These are phyloP conservation scores for Phacellophora camtschatica DNA, from an alignment of 30 jellyfish, hydroid and myxozoan species.

Conservation along the genomic window DNA sequence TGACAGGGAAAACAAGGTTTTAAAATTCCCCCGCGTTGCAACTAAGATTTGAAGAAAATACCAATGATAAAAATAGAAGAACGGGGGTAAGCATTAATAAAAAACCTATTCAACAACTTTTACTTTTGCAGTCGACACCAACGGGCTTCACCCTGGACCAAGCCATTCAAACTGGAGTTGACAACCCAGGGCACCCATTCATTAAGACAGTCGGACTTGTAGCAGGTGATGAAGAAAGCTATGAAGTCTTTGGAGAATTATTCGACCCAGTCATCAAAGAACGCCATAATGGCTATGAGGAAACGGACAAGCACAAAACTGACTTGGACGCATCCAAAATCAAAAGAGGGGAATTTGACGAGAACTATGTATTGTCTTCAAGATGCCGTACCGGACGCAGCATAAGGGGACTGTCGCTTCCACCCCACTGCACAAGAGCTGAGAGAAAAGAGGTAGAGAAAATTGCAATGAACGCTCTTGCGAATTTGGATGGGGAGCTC, in stretches of 20 bases:
- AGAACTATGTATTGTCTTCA: slow-evolving; percentile 72
- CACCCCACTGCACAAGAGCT: slow-evolving; percentile 90
- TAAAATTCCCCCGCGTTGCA: no score
- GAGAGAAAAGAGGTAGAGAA: slow-evolving; percentile 67
- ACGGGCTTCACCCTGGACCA: slow-evolving; percentile 75
- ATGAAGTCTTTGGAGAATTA: slow-evolving; percentile 68
- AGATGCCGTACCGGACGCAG: slow-evolving; percentile 86
- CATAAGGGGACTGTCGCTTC: slow-evolving; percentile 68
- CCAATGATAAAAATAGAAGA: no score
- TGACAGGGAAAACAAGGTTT: no score
- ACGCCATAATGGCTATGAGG: slow-evolving; percentile 77
- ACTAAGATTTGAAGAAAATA: no score
- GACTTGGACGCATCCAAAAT: slow-evolving; percentile 69
- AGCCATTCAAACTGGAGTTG: slow-evolving; percentile 89
- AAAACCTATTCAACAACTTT: no score
- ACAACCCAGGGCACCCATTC: slow-evolving; percentile 94
- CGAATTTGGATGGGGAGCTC: slow-evolving; percentile 47
- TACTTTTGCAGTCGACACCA: slow-evolving; percentile 58
- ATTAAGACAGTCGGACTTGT: slow-evolving; percentile 83
- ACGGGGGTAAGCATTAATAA: no score
- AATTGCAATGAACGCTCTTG: slow-evolving; percentile 4
- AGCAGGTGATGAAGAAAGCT: slow-evolving; percentile 90
- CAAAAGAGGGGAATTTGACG: slow-evolving; percentile 75
- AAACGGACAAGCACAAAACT: slow-evolving; percentile 78
- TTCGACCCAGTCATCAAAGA: slow-evolving; percentile 83